Evolutionary conservation across 2,797 vertebrate genomes (phyloP).

Genomic region (Epinephelus coioides): DNA sequence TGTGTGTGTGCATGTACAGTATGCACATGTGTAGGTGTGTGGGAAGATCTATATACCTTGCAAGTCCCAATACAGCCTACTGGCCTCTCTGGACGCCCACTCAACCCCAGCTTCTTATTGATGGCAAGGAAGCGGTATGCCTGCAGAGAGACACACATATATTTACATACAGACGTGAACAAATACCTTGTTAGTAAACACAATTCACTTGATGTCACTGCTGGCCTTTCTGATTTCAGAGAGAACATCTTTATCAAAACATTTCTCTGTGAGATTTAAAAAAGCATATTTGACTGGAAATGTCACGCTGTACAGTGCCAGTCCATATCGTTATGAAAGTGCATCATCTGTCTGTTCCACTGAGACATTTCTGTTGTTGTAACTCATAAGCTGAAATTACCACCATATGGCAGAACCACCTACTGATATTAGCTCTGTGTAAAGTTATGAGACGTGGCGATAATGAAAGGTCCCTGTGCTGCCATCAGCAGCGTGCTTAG

Average conservation of each 20-base stretch:
- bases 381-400: constrained; percentile 64
- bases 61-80: constrained; percentile 98
- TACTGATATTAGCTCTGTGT: constrained; percentile 61
- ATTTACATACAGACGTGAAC: constrained; percentile 16
- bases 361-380: constrained; percentile 54
- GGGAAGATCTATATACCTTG: constrained; percentile 85
- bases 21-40: constrained; percentile 26
- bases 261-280: constrained; percentile 41
- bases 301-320: constrained; percentile 43
- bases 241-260: constrained; percentile 19
- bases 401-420: constrained; percentile 53
- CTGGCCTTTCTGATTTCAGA: constrained; percentile 25
- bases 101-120: constrained; percentile 95
- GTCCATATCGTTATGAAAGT: constrained; percentile 40
- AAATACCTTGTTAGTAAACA: constrained; percentile 30
- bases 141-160: constrained; percentile 78
- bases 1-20: constrained; percentile 16
- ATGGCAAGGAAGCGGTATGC: constrained; percentile 95
- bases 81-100: constrained; percentile 95
- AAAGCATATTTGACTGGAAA: constrained; percentile 56
- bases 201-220: constrained; percentile 8
- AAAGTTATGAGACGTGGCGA: constrained; percentile 57
- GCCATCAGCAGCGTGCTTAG: constrained; percentile 53
- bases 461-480: constrained; percentile 65
- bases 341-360: constrained; percentile 39